Conservation (phyloP, 2,888 invertebrate species). For the Platycnemis pennipes region DNA sequence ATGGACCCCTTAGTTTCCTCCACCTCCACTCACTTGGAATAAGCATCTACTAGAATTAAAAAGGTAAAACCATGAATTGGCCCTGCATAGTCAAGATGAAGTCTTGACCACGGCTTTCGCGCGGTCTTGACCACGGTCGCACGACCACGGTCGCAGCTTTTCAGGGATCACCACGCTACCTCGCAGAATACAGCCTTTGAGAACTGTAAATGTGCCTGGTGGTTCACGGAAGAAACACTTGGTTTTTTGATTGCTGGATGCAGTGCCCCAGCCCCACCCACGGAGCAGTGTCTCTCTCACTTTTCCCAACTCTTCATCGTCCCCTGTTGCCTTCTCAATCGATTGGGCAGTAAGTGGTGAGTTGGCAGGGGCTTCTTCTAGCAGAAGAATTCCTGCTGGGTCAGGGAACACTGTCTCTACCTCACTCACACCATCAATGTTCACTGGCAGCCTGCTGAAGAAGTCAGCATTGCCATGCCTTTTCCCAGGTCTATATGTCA, state of each 20-base stretch:
- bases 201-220: constrained; percentile 74
- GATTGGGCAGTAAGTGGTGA: constrained; percentile 5
- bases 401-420: neutral
- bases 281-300: neutral
- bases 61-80: constrained; percentile 72
- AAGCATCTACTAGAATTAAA: constrained; percentile 73
- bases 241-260: constrained; percentile 75
- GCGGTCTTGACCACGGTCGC: too few relatives aligned
- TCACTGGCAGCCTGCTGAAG: constrained; percentile 40
- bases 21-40: constrained; percentile 72
- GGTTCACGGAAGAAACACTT: constrained; percentile 74
- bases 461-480: constrained; percentile 74
- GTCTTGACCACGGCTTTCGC: constrained; percentile 72
- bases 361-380: neutral
- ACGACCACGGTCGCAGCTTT: neutral
- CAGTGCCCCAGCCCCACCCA: constrained; percentile 69
- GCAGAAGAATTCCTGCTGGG: constrained; percentile 24
- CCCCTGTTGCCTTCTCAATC: neutral
- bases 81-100: constrained; percentile 73
- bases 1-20: neutral
- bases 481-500: neutral
- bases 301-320: neutral
- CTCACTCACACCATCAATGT: neutral
- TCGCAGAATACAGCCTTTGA: neutral
- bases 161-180: constrained; percentile 70